phyloP scores from a whole-genome alignment of 2,797 vertebrate species.

The Luscinia luscinia region DNA sequence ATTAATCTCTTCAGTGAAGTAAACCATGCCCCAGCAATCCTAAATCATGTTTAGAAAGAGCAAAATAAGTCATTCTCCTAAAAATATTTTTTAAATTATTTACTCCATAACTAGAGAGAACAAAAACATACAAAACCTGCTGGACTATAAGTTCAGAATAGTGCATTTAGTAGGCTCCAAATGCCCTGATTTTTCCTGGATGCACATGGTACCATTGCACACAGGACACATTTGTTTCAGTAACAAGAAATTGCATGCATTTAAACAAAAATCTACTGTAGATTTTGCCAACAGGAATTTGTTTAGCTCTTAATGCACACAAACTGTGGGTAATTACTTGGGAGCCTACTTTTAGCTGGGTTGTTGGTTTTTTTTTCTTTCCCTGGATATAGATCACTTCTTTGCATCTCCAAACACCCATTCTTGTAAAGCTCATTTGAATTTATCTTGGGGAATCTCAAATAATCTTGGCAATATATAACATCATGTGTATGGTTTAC shows the following conservation, averaged over 20 bases:
- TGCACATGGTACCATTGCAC: neutral
- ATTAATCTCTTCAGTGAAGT: neutral
- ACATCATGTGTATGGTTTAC: constrained; percentile 37
- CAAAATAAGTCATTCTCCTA: neutral
- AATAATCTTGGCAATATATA: constrained; percentile 64
- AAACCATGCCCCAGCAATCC: neutral
- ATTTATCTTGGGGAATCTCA: constrained; percentile 55
- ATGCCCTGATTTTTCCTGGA: neutral
- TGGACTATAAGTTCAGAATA: neutral
- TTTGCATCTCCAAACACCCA: neutral
- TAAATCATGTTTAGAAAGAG: neutral
- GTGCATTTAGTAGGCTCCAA: neutral
- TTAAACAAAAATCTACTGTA: neutral
- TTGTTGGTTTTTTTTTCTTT: neutral
- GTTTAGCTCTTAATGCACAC: neutral
- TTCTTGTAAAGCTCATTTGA: constrained; percentile 42
- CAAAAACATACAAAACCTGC: neutral
- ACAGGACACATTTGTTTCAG: neutral
- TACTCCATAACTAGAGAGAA: neutral
- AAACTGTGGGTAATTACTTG: constrained; percentile 8
- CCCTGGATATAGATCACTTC: constrained; percentile 32
- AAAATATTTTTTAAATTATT: neutral
- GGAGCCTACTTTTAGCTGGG: neutral
- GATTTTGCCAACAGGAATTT: constrained; percentile 5
- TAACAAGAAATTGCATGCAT: neutral